Evolutionary conservation across 2,888 invertebrate species (phyloP).

Genomic region (Tetheella fluctuosa): DNA sequence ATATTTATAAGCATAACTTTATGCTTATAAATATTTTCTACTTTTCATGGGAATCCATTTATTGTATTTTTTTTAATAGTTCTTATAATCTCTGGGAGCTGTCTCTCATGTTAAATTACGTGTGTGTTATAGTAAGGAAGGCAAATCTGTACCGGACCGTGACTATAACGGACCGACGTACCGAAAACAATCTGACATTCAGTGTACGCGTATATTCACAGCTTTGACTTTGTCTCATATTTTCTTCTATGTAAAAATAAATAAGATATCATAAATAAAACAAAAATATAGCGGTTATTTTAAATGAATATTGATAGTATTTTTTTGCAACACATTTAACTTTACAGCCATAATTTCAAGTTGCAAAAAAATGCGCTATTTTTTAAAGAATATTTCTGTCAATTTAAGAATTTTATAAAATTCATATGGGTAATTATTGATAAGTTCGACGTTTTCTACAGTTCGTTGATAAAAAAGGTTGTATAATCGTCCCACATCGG

Average conservation of each 20-base stretch:
- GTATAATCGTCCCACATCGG: conserved; percentile 46
- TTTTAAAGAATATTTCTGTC: not conserved
- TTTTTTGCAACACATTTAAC: no score
- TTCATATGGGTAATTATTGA: not conserved
- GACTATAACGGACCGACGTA: conserved; percentile 37
- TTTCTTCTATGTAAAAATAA: no score
- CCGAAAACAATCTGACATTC: conserved; percentile 25
- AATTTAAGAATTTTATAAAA: not conserved
- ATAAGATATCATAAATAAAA: no score
- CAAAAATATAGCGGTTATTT: no score
- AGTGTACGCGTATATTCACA: not conserved
- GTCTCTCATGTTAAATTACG: not conserved
- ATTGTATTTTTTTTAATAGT: no score
- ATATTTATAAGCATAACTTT: no score
- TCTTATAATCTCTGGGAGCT: not conserved
- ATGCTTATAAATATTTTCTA: no score
- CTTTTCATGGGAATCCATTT: no score
- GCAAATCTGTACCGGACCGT: conserved; percentile 27
- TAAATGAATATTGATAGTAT: no score
- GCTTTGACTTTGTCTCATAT: not conserved
- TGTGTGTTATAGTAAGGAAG: conserved; percentile 7
- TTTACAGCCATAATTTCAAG: no score
- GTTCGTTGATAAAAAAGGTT: conserved; percentile 27
- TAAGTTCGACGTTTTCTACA: not conserved
- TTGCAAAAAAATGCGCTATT: no score